Evolutionary conservation across 2,888 invertebrate species (phyloP).

Genomic region (Drosophila infuscata): DNA sequence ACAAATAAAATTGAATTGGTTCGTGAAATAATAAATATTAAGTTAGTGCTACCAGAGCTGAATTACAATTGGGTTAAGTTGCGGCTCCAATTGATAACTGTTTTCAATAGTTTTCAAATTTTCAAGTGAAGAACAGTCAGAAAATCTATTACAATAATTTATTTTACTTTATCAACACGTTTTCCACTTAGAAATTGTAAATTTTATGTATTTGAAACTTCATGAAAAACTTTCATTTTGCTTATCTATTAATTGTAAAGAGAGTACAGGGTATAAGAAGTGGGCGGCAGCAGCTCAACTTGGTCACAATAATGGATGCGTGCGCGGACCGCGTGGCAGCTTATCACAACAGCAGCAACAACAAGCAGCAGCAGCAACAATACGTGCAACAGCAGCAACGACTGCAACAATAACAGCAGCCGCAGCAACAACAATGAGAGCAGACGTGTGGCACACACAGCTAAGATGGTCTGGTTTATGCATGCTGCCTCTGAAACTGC

Average conservation of each 20-base stretch:
- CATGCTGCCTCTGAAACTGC: constrained; percentile 50
- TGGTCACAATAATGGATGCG: constrained; percentile 47
- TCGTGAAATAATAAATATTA: background rate
- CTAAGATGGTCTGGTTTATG: constrained; percentile 75
- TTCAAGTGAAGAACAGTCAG: background rate
- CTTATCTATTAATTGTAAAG: background rate
- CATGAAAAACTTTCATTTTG: background rate
- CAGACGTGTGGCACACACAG: background rate
- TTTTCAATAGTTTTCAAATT: background rate
- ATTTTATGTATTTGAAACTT: background rate
- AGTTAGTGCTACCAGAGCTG: background rate
- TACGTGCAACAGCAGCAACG: constrained; percentile 25
- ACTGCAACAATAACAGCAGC: constrained; percentile 21
- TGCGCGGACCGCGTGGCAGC: constrained; percentile 66
- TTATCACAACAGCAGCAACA: constrained; percentile 65
- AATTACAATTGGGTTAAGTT: background rate
- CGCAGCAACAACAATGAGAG: constrained; percentile 1
- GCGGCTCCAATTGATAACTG: background rate
- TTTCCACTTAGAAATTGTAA: background rate
- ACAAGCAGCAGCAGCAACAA: background rate
- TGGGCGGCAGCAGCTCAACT: constrained; percentile 13
- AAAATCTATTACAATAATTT: background rate
- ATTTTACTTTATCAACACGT: background rate
- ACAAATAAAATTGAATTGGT: background rate
- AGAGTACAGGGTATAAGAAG: constrained; percentile 7